Percentiles rank a stretch among this genome's conserved stretches.
Conservation (phyloP, 2,888 invertebrate species). For the Xanthia togata region DNA sequence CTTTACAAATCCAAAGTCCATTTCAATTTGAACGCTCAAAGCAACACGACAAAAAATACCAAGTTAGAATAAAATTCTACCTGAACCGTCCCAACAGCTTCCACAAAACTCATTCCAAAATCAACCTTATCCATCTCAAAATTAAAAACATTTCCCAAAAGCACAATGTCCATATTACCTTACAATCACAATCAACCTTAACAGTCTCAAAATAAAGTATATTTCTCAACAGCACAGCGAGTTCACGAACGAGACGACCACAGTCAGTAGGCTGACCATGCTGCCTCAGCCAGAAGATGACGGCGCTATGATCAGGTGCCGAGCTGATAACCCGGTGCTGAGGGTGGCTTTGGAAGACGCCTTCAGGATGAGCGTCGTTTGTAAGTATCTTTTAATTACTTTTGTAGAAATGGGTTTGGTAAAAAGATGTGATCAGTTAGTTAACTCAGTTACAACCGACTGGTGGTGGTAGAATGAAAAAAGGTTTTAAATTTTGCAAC, state of each 20-base stretch:
- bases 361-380: conserved; percentile 95
- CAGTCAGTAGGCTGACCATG: conserved; percentile 94
- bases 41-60: not conserved
- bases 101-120: not conserved
- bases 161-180: conserved; percentile 83
- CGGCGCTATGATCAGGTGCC: conserved; percentile 94
- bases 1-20: conserved; percentile 3
- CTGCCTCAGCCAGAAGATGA: conserved; percentile 96
- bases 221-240: conserved; percentile 90
- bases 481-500: too few relatives aligned
- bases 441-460: too few relatives aligned
- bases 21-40: conserved; percentile 19
- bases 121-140: rapidly evolving
- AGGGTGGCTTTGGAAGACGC: conserved; percentile 94
- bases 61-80: not conserved
- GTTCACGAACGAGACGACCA: conserved; percentile 92
- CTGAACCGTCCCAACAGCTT: not conserved
- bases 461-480: too few relatives aligned
- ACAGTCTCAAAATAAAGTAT: not conserved
- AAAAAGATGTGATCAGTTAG: not conserved
- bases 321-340: conserved; percentile 95
- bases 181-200: conserved; percentile 13
- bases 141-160: conserved; percentile 72
- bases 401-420: not conserved
- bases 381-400: conserved; percentile 91